Evolutionary conservation across 2,888 invertebrate genomes (phyloP).

Genomic region (Minunthozetes semirufus): DNA sequence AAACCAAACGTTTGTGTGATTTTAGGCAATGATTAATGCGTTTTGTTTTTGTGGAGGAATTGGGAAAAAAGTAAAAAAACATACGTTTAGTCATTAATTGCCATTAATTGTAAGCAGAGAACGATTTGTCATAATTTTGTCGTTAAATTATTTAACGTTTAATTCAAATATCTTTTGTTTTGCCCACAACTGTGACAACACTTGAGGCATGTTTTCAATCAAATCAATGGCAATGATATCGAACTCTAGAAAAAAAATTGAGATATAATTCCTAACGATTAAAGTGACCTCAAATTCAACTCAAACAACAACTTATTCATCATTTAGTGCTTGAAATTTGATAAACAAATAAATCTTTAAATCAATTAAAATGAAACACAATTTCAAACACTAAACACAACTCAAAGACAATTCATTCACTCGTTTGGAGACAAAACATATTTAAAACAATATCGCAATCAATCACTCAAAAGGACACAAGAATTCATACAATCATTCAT

Average conservation of each 20-base stretch:
- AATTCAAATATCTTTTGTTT: background rate
- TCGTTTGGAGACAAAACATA: background rate
- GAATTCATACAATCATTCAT: conserved; percentile 8
- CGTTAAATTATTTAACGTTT: background rate
- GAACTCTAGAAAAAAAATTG: background rate
- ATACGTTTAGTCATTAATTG: conserved; percentile 11
- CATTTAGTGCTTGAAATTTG: conserved; percentile 10
- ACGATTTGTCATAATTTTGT: background rate
- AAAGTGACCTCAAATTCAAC: background rate
- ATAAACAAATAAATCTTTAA: background rate
- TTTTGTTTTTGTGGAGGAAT: conserved; percentile 12
- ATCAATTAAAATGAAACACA: background rate
- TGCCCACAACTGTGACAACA: background rate
- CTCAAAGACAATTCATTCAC: background rate
- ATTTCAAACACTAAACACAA: background rate
- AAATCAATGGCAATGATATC: conserved; percentile 4
- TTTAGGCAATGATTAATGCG: conserved; percentile 11
- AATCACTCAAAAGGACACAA: background rate
- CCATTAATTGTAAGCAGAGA: conserved; percentile 8
- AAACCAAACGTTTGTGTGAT: conserved; percentile 29
- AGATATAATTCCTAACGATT: conserved; percentile 8
- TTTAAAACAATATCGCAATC: background rate
- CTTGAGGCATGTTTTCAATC: conserved; percentile 10
- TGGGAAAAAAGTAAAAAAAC: conserved; percentile 25
- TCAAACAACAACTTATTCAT: background rate